Conservation (phyloP, 92 coral and sea anemone genomes). For the Umimayanthus chanpuru region DNA sequence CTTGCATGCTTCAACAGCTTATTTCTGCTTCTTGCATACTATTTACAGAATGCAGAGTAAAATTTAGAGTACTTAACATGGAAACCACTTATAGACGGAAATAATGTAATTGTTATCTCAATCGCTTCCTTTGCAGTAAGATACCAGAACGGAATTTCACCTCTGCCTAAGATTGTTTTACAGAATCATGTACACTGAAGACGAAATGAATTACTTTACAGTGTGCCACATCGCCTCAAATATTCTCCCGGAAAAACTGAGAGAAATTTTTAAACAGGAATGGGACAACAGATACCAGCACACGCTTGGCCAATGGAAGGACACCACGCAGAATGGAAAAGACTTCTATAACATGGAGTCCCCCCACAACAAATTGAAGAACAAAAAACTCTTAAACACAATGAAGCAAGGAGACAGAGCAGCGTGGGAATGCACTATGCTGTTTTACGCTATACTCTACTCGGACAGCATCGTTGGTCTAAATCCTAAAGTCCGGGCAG, state of each 20-base stretch:
- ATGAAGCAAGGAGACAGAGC: slow-evolving; percentile 29
- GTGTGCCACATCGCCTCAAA: slow-evolving; percentile 50
- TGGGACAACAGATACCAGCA: slow-evolving; percentile 57
- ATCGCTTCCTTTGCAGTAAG: too few relatives aligned
- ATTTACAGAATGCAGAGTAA: too few relatives aligned
- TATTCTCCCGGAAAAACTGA: slow-evolving; percentile 53
- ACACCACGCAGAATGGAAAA: slow-evolving; percentile 50
- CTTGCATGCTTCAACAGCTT: too few relatives aligned
- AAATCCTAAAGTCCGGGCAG: not conserved
- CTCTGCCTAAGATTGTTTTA: too few relatives aligned
- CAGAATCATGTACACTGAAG: slow-evolving; percentile 27
- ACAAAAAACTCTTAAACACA: not conserved
- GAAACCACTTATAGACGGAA: too few relatives aligned
- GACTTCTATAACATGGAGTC: slow-evolving; percentile 41
- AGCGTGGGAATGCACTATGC: slow-evolving; percentile 43
- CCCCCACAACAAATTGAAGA: not conserved
- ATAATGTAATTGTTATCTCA: too few relatives aligned
- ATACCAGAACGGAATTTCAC: too few relatives aligned
- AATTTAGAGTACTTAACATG: too few relatives aligned
- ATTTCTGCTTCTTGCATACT: too few relatives aligned
- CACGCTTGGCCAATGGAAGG: slow-evolving; percentile 57
- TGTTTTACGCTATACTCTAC: slow-evolving; percentile 52
- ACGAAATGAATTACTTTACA: slow-evolving; percentile 57
- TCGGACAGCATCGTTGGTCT: slow-evolving; percentile 34
- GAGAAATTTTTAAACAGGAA: slow-evolving; percentile 60